Conservation (phyloP, 2,113 vertebrate species). For the Struthidea cinerea region DNA sequence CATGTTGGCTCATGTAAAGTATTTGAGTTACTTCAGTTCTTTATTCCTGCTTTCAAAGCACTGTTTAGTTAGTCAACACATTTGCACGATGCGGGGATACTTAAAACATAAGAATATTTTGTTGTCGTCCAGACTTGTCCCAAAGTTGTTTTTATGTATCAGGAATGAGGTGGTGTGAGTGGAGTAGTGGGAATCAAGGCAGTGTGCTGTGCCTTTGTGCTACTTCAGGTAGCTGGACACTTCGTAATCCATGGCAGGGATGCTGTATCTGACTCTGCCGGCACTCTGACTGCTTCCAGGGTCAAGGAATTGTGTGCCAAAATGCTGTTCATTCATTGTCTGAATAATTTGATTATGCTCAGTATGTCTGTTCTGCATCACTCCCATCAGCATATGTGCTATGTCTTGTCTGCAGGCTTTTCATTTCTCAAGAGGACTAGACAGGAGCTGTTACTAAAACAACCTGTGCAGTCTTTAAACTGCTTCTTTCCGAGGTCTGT, state of each 20-base stretch:
- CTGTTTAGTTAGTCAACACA: not conserved
- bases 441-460: not conserved
- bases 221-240: not conserved
- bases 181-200: not conserved
- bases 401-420: not conserved
- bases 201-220: not conserved
- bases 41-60: not conserved
- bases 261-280: not conserved
- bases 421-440: not conserved
- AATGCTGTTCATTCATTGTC: not conserved
- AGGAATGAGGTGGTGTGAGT: not conserved
- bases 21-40: not conserved
- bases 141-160: not conserved
- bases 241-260: not conserved
- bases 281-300: not conserved
- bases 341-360: not conserved
- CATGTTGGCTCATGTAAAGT: not conserved
- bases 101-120: not conserved
- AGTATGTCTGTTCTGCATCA: not conserved
- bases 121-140: not conserved
- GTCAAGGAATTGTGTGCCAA: not conserved
- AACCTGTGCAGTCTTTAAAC: not conserved
- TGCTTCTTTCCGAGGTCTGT: not conserved
- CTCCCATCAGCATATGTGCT: not conserved
- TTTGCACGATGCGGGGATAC: not conserved